These are phyloP conservation scores for Drosophila auraria DNA, from an alignment of 1,140 invertebrate genomes.

Conservation along the genomic window DNA sequence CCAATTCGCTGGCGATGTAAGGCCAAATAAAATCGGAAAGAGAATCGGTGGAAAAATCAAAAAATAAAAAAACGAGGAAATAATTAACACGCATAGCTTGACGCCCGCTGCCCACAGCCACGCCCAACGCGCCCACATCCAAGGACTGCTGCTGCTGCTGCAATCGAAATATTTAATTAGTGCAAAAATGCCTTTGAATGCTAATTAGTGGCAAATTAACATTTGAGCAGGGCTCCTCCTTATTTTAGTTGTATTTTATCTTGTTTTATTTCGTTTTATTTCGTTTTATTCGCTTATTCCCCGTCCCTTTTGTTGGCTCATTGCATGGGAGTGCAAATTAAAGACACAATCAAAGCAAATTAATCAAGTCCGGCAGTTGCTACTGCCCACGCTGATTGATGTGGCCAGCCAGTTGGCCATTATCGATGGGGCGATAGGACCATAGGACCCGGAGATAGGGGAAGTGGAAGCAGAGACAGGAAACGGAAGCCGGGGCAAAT, in stretches of 20 bases:
- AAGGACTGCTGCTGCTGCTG: conserved; percentile 51
- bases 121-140: conserved; percentile 6
- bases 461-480: background rate
- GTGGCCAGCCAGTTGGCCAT: conserved; percentile 60
- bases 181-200: conserved; percentile 82
- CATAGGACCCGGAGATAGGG: conserved; percentile 27
- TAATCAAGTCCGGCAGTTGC: conserved; percentile 75
- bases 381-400: conserved; percentile 63
- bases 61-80: conserved; percentile 27
- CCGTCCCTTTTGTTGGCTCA: conserved; percentile 18
- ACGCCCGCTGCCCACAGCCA: conserved; percentile 14
- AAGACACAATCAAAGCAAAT: conserved; percentile 82
- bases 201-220: conserved; percentile 83
- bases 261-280: conserved; percentile 28
- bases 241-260: conserved; percentile 33
- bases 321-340: conserved; percentile 68
- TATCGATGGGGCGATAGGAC: conserved; percentile 28
- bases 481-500: conserved; percentile 44
- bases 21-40: conserved; percentile 46
- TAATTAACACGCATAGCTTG: conserved; percentile 66
- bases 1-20: conserved; percentile 72
- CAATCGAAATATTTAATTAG: conserved; percentile 84
- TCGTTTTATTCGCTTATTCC: conserved; percentile 5
- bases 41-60: conserved; percentile 20
- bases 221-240: conserved; percentile 56